phyloP scores from a whole-genome alignment of 2,888 invertebrate genomes.

The Anagyrus pseudococci region DNA sequence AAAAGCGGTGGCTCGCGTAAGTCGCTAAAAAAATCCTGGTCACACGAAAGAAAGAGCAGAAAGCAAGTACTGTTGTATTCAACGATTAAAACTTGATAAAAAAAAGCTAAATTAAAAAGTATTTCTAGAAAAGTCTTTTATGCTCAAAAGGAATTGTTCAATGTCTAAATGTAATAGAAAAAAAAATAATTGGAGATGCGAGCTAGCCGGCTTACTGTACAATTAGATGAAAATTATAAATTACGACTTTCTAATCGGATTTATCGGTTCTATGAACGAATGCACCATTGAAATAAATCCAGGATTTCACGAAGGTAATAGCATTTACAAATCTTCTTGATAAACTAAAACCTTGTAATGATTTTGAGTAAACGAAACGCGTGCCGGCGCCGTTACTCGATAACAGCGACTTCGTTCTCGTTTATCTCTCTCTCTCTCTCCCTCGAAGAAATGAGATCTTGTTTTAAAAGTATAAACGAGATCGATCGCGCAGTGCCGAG shows the following conservation, averaged over 20 bases:
- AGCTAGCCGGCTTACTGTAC: constrained; percentile 35
- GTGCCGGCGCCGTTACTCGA: no score
- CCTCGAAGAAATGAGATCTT: constrained; percentile 50
- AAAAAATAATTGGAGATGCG: constrained; percentile 33
- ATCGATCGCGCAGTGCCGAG: constrained; percentile 17
- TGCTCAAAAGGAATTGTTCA: neutral
- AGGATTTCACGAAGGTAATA: constrained; percentile 63
- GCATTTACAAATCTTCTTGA: constrained; percentile 58
- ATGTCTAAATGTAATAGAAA: neutral
- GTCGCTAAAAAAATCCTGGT: constrained; percentile 7
- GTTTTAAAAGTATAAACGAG: constrained; percentile 41
- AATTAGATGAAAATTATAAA: constrained; percentile 1
- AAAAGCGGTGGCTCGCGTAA: constrained; percentile 41
- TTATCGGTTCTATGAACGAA: constrained; percentile 62
- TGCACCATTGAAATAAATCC: constrained; percentile 61
- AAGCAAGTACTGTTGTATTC: no score
- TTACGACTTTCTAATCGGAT: constrained; percentile 41
- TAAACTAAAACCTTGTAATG: constrained; percentile 49
- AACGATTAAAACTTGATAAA: no score
- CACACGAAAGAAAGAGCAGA: no score
- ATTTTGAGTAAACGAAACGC: constrained; percentile 35
- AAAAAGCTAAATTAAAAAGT: no score
- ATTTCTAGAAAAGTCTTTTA: constrained; percentile 1
- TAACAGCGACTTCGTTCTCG: no score
- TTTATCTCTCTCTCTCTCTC: no score